phyloP scores from a whole-genome alignment of 2,888 invertebrate genomes.

The Zaprionus bogoriensis region DNA sequence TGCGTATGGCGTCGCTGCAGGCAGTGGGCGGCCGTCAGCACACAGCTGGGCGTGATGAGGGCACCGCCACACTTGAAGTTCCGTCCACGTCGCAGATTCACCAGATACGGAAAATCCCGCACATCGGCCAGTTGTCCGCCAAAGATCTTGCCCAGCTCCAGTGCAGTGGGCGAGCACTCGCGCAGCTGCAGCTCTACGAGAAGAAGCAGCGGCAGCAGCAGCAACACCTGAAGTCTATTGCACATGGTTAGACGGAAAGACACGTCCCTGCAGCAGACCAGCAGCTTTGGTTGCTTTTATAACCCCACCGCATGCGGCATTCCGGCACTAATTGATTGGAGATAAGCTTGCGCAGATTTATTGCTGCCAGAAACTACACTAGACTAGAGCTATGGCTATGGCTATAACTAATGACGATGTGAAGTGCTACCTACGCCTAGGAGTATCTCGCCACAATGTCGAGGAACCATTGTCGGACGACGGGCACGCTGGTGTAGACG shows the following conservation, averaged over 20 bases:
- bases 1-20: conserved; percentile 18
- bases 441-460: conserved; percentile 31
- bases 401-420: not conserved
- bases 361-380: conserved; percentile 18
- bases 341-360: conserved; percentile 48
- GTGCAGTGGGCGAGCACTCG: not conserved
- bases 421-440: conserved; percentile 3
- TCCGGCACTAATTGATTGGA: conserved; percentile 52
- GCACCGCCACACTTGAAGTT: conserved; percentile 46
- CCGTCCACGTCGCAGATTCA: conserved; percentile 37
- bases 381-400: no score
- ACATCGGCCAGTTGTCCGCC: conserved; percentile 30
- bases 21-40: conserved; percentile 68
- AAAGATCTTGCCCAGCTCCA: conserved; percentile 34
- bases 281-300: no score
- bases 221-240: not conserved
- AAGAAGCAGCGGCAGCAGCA: conserved; percentile 18
- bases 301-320: conserved; percentile 19
- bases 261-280: no score
- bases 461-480: conserved; percentile 55
- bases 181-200: not conserved
- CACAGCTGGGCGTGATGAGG: conserved; percentile 55
- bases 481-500: conserved; percentile 88
- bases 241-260: no score
- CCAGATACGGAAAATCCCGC: conserved; percentile 44